Conservation (phyloP, 2,888 invertebrate species). For the Pseudococcus longispinus region DNA sequence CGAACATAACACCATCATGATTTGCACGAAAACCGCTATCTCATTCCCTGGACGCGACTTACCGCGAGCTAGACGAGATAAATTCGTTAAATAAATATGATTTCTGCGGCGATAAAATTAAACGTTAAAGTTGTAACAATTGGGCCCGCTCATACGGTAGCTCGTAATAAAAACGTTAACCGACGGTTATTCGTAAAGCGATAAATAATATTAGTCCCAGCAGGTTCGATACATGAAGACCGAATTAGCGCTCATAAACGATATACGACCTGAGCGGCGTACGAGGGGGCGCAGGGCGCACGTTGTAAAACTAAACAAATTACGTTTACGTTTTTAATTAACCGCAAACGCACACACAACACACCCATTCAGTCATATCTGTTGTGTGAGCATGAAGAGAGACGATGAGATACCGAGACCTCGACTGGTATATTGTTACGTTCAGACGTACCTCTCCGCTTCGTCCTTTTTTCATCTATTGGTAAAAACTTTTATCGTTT, state of each 20-base stretch:
- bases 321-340: conserved; percentile 34
- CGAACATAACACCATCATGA: neutral
- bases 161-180: conserved; percentile 24
- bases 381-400: neutral
- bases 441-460: neutral
- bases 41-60: neutral
- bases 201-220: conserved; percentile 39
- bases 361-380: neutral
- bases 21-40: neutral
- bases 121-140: conserved; percentile 8
- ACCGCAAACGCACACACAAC: neutral
- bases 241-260: conserved; percentile 35
- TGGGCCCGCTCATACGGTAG: neutral
- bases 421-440: neutral
- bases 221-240: conserved; percentile 38
- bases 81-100: conserved; percentile 21
- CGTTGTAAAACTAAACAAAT: conserved; percentile 23
- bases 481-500: conserved; percentile 3
- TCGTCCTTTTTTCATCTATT: neutral
- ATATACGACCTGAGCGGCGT: conserved; percentile 9
- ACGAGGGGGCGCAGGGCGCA: neutral
- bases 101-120: conserved; percentile 34
- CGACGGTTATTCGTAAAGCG: conserved; percentile 32
- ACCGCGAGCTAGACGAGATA: neutral
- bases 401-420: neutral